These are phyloP conservation scores for Glossosoma conforme DNA, from an alignment of 1,140 invertebrate genomes.

Conservation along the genomic window DNA sequence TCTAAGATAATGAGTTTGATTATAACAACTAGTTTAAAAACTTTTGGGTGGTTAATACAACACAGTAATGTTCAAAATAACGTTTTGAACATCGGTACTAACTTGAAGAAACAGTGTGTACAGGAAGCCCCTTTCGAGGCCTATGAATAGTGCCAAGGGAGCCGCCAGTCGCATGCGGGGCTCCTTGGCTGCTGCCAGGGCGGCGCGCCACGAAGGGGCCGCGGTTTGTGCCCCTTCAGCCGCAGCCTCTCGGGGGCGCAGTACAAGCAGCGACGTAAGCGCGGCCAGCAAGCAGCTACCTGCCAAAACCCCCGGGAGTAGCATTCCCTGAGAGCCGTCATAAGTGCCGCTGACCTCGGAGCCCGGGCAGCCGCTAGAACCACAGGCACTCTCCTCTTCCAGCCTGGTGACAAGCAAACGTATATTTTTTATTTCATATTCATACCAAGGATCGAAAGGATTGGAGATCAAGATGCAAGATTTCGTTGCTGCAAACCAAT, in stretches of 20 bases:
- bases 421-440: no score
- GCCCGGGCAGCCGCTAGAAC: slow-evolving; percentile 41
- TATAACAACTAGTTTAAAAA: no score
- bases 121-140: slow-evolving; percentile 68
- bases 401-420: no score
- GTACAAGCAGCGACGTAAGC: slow-evolving; percentile 1
- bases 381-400: slow-evolving; percentile 41
- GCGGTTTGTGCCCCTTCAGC: slow-evolving; percentile 30
- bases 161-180: slow-evolving; percentile 55
- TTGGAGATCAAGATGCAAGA: no score
- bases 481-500: no score
- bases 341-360: slow-evolving; percentile 20
- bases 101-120: slow-evolving; percentile 68
- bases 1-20: no score
- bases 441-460: no score
- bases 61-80: no score
- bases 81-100: no score
- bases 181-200: slow-evolving; percentile 44
- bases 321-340: slow-evolving; percentile 50
- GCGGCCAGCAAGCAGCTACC: slow-evolving; percentile 27
- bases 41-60: no score
- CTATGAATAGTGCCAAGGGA: slow-evolving; percentile 65
- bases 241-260: neutral
- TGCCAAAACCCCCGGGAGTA: slow-evolving; percentile 50
- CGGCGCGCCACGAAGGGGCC: slow-evolving; percentile 38